A percentile compares a stretch with the other conserved stretches of the same genome.
Conservation (phyloP, 2,888 invertebrate genomes). For the Druceiella hillmani region DNA sequence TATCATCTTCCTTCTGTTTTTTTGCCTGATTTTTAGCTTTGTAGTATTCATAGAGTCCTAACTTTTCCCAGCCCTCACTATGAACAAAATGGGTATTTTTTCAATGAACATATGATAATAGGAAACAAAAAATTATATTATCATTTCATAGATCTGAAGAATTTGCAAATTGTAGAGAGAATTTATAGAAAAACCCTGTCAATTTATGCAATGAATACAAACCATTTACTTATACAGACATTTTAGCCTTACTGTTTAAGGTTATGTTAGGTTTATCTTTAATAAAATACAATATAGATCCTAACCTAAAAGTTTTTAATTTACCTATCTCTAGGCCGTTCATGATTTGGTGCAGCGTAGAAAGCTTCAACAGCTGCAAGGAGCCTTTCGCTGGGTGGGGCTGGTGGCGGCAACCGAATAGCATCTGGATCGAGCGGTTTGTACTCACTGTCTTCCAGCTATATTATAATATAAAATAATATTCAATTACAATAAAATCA, state of each 20-base stretch:
- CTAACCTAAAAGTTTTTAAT: too few species aligned
- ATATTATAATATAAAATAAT: too few species aligned
- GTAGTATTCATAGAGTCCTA: slow-evolving; percentile 96
- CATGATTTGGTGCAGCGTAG: slow-evolving; percentile 91
- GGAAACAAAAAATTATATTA: too few species aligned
- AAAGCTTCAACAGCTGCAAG: slow-evolving; percentile 94
- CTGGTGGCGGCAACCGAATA: slow-evolving; percentile 90
- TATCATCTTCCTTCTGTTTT: slow-evolving; percentile 82
- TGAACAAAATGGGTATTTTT: slow-evolving; percentile 20
- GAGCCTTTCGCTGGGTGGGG: slow-evolving; percentile 89
- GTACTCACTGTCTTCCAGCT: slow-evolving; percentile 87
- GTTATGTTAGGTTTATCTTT: too few species aligned
- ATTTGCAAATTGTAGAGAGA: too few species aligned
- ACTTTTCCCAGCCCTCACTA: slow-evolving; percentile 97
- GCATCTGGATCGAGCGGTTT: slow-evolving; percentile 83
- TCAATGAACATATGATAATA: neutral
- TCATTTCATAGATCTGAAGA: too few species aligned
- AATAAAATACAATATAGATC: too few species aligned
- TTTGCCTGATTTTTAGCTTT: slow-evolving; percentile 91
- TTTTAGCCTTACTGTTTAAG: too few species aligned
- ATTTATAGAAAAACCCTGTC: too few species aligned
- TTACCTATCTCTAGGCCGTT: slow-evolving; percentile 88
- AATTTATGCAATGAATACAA: too few species aligned
- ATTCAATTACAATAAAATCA: too few species aligned
- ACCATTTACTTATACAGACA: too few species aligned